Evolutionary conservation across 2,888 invertebrate genomes (phyloP), one percentile per base, ranked within the genome.

Genomic region (Byasa hedistus): DNA sequence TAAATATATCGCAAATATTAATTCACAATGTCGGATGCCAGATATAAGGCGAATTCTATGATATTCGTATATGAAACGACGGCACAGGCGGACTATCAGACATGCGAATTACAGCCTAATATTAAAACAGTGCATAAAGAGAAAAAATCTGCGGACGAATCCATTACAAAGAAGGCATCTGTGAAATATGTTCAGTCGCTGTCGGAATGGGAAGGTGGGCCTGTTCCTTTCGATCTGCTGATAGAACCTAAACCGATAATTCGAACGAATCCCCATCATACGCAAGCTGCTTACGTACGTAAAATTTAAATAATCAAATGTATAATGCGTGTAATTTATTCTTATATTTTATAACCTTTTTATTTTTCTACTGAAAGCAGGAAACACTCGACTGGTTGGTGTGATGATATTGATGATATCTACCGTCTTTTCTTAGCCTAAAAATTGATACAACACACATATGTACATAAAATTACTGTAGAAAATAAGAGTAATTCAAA

Each of bases 181-280:
- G 59, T 82, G 0, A 86, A 84, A 54, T 75, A 83, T 23, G 60
- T 79, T 0, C 83, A 87, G 48, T 81, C 87, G 0, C 60, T 88
- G 22, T 72, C 73, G 0, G 68, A 73, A 3, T 83, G 83, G 81
- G 78, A 72, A 48, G 63, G 55, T 0, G 57, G 66, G 0, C 52
- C 52, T 12, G 72, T 83, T 1, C 82, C 85, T 0, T 87, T 87
- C 65, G 69, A 69, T 64, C 64, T 84, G 54, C 70, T 81, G 48
- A 78, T 79, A 24, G 74, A 68, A 15, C 77, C 75, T 0, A 81
- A 80, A 24, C 73, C 75, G 0, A 76, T 85, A 8, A 52, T 77
- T 5, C 62, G 72, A 5, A 81, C 77, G 0, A 75, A 83, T 59
- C 87, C 87, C 0, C 56, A 66, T 7, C 48, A 70, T 3, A 64